Percentiles rank a stretch among this genome's conserved stretches.
These are phyloP conservation scores for Ricordea florida DNA, from an alignment of 92 coral and sea anemone genomes.

Conservation along the genomic window DNA sequence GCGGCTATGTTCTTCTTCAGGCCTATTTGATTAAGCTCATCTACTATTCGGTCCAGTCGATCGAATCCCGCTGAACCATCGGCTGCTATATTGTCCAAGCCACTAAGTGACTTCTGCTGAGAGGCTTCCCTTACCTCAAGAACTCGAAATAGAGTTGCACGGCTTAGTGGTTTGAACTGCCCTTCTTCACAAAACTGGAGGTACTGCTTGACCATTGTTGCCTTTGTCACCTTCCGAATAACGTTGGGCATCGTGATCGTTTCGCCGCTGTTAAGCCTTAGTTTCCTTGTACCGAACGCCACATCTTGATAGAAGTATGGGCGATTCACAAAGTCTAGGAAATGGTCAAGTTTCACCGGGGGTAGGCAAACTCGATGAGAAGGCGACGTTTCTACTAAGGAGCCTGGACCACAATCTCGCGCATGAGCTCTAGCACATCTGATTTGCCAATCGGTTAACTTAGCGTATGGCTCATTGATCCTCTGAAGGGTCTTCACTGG, in stretches of 20 bases:
- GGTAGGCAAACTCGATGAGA: constrained; percentile 60
- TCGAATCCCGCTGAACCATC: too few species aligned
- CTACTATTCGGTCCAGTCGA: too few species aligned
- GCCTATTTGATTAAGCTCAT: constrained; percentile 62
- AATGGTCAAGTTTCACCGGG: constrained; percentile 65
- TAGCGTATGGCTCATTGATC: constrained; percentile 62
- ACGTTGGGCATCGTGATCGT: constrained; percentile 64
- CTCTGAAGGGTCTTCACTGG: constrained; percentile 50
- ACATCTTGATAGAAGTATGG: constrained; percentile 83
- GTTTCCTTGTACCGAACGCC: constrained; percentile 73
- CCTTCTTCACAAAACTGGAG: constrained; percentile 64
- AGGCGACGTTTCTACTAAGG: constrained; percentile 27
- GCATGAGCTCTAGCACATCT: constrained; percentile 65
- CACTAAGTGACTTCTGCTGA: constrained; percentile 55
- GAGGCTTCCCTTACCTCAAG: constrained; percentile 57
- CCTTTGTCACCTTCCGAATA: constrained; percentile 70
- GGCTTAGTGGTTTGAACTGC: constrained; percentile 50
- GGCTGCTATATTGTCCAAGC: constrained; percentile 61
- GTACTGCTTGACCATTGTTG: constrained; percentile 75
- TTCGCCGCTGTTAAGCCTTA: constrained; percentile 59
- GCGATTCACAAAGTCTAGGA: constrained; percentile 63
- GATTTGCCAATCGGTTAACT: constrained; percentile 68
- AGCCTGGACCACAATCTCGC: constrained; percentile 60
- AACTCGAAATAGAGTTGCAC: constrained; percentile 59
- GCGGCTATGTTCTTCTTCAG: constrained; percentile 27